These are phyloP conservation scores for rabbit (Oryctolagus cuniculus) DNA, from an alignment of 2,113 vertebrate genomes.

Conservation along the genomic window mOryCun1.1 NC_091432.1:140122001-140122500, in stretches of 20 bases:
- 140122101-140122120: neutral
- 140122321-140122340: neutral
- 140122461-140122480: no score
- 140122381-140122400: neutral
- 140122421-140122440: neutral
- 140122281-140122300: neutral
- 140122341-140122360: neutral
- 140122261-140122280: neutral
- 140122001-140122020: no score
- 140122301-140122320: neutral
- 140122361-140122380: neutral
- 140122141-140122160: neutral
- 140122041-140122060: fast-evolving
- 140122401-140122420: neutral
- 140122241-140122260: neutral
- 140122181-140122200: neutral
- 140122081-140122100: neutral
- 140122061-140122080: neutral
- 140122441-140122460: neutral
- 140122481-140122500: no score
- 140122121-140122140: neutral
- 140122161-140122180: neutral
- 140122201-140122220: neutral
- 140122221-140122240: neutral
- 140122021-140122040: fast-evolving